These are phyloP conservation scores for Oreochromis niloticus DNA, from an alignment of 2,113 vertebrate genomes.

Conservation along the genomic window DNA sequence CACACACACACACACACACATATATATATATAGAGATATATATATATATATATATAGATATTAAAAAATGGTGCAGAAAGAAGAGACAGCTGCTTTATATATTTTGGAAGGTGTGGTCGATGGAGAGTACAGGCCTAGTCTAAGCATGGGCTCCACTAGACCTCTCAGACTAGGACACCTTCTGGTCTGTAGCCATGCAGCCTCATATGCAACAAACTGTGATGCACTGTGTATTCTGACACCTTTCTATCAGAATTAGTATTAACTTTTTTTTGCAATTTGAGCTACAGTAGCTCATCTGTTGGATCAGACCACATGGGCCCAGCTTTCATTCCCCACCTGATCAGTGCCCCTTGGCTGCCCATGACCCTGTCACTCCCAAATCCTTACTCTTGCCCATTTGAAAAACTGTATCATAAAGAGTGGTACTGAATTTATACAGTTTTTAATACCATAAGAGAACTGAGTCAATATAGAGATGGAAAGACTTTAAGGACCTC, in stretches of 20 bases:
- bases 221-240: not conserved
- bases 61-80: not conserved
- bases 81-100: accelerated
- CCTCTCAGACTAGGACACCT: accelerated
- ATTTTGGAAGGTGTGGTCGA: not conserved
- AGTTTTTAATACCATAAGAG: not conserved
- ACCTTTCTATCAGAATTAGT: too few relatives aligned
- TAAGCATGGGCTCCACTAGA: not conserved
- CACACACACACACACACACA: not conserved
- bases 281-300: too few relatives aligned
- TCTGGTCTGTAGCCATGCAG: not conserved
- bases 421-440: not conserved
- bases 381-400: too few relatives aligned
- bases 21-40: too few relatives aligned
- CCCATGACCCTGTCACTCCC: too few relatives aligned
- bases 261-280: too few relatives aligned
- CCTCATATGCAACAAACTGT: not conserved
- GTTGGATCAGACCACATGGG: too few relatives aligned
- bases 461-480: not conserved
- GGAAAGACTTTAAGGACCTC: not conserved
- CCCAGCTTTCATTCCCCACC: too few relatives aligned
- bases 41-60: too few relatives aligned
- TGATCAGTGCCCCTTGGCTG: too few relatives aligned
- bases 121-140: not conserved
- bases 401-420: too few relatives aligned